phyloP scores from a whole-genome alignment of 53 echinoderm and acorn worm species.

The Patiria pectinifera region DNA sequence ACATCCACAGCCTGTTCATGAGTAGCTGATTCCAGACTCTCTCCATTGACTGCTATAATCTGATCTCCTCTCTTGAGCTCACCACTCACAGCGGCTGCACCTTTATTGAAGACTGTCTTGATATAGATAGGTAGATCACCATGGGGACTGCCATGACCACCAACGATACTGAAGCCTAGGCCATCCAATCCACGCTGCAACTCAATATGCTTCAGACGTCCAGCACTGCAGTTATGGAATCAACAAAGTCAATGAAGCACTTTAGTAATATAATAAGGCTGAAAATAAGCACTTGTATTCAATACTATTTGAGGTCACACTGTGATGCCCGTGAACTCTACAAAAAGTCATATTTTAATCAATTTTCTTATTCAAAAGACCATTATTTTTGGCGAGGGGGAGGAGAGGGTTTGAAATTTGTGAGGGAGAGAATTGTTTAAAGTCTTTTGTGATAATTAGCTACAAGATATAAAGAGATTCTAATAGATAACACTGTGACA shows the following conservation, averaged over 20 bases:
- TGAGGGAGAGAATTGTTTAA: no score
- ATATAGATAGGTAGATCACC: constrained; percentile 98
- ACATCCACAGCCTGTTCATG: constrained; percentile 91
- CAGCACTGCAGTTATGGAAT: constrained; percentile 14
- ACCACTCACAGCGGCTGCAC: constrained; percentile 84
- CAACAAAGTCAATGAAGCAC: not conserved
- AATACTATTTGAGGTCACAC: no score
- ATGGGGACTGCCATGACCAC: constrained; percentile 93
- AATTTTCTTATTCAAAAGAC: no score
- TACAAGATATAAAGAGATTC: no score
- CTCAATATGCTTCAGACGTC: constrained; percentile 74
- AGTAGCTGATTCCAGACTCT: constrained; percentile 78
- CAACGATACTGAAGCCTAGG: constrained; percentile 96
- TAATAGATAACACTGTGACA: no score
- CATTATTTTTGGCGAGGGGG: no score
- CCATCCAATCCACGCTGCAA: constrained; percentile 91
- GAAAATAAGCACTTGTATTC: no score
- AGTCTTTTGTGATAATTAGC: no score
- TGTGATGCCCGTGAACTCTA: no score
- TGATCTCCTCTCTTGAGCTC: constrained; percentile 89
- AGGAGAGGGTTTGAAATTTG: no score
- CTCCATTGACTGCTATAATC: constrained; percentile 89
- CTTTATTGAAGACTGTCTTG: constrained; percentile 96
- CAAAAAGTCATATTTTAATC: no score
- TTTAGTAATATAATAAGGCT: no score